Conservation (phyloP, 2,797 vertebrate genomes). For the Darevskia mixta region DNA sequence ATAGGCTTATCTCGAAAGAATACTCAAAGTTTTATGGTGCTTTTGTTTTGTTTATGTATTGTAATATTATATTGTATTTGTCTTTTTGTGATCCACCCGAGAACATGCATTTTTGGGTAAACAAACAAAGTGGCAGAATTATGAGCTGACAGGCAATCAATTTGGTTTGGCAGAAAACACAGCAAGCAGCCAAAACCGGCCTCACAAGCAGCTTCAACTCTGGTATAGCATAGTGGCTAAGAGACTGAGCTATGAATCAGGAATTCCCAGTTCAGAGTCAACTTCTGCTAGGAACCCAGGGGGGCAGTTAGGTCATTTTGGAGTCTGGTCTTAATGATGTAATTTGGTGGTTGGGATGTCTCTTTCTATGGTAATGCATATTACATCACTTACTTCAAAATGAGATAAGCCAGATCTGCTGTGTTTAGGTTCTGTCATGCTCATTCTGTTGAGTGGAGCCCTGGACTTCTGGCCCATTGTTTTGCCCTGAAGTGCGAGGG, state of each 20-base stretch:
- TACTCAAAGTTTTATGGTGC: background rate
- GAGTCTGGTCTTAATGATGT: no score
- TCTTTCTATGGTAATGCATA: no score
- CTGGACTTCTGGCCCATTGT: no score
- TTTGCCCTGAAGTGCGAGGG: no score
- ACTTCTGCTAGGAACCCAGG: background rate
- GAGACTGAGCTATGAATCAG: background rate
- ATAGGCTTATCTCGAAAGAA: background rate
- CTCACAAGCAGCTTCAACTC: background rate
- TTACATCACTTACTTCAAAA: no score
- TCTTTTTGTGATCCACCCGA: background rate
- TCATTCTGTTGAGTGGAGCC: no score
- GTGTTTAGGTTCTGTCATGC: no score
- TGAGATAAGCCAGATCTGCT: no score
- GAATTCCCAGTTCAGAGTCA: background rate
- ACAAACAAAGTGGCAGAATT: background rate
- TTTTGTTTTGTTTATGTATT: background rate
- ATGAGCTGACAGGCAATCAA: background rate
- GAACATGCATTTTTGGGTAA: background rate
- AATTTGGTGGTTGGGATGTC: no score
- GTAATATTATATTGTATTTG: background rate
- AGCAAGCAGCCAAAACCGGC: background rate
- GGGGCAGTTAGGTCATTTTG: no score
- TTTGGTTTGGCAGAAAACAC: background rate
- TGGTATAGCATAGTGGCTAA: background rate